Evolutionary conservation across 1,140 invertebrate species (phyloP).

Genomic region (Cephus cinctus): DNA sequence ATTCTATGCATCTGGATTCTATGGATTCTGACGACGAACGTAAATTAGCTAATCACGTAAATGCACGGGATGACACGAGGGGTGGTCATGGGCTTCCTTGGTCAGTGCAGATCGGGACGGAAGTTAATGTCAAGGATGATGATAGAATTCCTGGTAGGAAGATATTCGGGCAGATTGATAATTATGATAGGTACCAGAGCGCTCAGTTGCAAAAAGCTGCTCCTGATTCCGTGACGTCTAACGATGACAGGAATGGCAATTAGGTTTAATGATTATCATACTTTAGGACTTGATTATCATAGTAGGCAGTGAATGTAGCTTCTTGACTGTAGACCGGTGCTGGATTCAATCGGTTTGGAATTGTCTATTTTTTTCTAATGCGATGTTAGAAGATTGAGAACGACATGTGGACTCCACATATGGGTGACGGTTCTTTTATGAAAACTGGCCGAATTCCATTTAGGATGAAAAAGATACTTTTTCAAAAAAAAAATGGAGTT

Average conservation of each 20-base stretch:
- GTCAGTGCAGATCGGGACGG: constrained; percentile 52
- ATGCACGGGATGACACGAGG: constrained; percentile 15
- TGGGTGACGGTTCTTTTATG: too few relatives aligned
- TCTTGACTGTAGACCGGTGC: too few relatives aligned
- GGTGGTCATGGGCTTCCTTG: constrained; percentile 42
- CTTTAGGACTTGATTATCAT: too few relatives aligned
- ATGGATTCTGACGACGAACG: constrained; percentile 21
- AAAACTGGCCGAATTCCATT: background rate
- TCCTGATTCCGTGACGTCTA: constrained; percentile 25
- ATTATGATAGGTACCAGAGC: constrained; percentile 41
- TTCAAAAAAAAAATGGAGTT: constrained; percentile 1
- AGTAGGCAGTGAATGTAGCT: too few relatives aligned
- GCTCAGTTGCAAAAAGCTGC: constrained; percentile 34
- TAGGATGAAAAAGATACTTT: background rate
- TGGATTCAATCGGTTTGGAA: too few relatives aligned
- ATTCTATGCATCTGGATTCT: background rate
- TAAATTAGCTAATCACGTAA: constrained; percentile 32
- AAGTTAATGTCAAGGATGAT: constrained; percentile 53
- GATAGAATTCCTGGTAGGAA: constrained; percentile 46
- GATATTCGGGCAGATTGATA: constrained; percentile 36
- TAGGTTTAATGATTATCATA: constrained; percentile 12
- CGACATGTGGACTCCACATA: too few relatives aligned
- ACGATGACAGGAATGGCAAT: constrained; percentile 25
- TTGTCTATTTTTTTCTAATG: too few relatives aligned
- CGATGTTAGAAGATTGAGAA: too few relatives aligned